Percentiles rank a stretch among this genome's conserved stretches.
Evolutionary conservation across 2,888 invertebrate genomes (phyloP).

Genomic region (Gonocerus acuteangulatus): DNA sequence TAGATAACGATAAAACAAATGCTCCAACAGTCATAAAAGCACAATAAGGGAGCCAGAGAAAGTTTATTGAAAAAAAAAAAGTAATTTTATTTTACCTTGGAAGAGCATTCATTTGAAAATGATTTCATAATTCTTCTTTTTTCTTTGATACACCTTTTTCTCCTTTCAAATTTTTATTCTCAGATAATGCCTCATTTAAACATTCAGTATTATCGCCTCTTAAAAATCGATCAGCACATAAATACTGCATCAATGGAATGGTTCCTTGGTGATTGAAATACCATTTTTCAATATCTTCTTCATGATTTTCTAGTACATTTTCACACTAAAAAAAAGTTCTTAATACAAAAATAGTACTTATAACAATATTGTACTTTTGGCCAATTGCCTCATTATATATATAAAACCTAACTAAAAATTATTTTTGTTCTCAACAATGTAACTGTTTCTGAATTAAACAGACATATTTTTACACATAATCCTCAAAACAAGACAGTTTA

Average conservation of each 20-base stretch:
- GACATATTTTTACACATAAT: too few relatives aligned
- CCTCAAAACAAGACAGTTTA: too few relatives aligned
- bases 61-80: too few relatives aligned
- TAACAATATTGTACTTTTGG: neutral
- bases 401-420: too few relatives aligned
- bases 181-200: conserved; percentile 49
- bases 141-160: conserved; percentile 4
- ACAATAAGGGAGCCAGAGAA: too few relatives aligned
- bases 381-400: too few relatives aligned
- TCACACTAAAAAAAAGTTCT: conserved; percentile 57
- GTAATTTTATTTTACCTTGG: too few relatives aligned
- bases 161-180: conserved; percentile 1
- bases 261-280: conserved; percentile 75
- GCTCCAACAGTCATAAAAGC: too few relatives aligned
- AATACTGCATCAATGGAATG: conserved; percentile 58
- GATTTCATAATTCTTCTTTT: neutral
- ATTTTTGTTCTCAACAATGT: too few relatives aligned
- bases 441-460: too few relatives aligned
- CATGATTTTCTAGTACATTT: conserved; percentile 74
- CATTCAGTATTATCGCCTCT: conserved; percentile 60
- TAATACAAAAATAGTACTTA: neutral
- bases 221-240: conserved; percentile 71
- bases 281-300: conserved; percentile 83
- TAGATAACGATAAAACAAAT: too few relatives aligned
- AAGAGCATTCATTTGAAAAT: neutral